Evolutionary conservation across 2,113 vertebrate genomes (phyloP).

Genomic region (Daubentonia madagascariensis): DNA sequence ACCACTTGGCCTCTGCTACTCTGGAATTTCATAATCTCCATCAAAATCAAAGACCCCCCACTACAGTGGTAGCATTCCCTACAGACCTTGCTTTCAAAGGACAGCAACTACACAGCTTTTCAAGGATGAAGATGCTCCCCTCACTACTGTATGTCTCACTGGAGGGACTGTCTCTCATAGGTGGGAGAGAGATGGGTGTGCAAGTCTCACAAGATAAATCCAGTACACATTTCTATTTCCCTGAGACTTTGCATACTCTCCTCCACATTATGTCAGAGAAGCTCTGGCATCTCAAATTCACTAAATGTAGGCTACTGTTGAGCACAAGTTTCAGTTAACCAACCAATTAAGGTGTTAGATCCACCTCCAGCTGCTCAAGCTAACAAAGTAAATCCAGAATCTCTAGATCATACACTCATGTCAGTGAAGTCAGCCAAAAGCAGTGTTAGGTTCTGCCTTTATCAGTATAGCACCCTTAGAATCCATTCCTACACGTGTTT

Average conservation of each 20-base stretch:
- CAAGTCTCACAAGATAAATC: not conserved
- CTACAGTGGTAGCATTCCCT: not conserved
- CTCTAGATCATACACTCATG: not conserved
- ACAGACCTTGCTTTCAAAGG: not conserved
- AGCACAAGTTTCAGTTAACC: not conserved
- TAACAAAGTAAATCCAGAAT: not conserved
- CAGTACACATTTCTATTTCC: not conserved
- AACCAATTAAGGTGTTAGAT: not conserved
- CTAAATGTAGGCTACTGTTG: accelerated
- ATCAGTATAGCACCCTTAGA: not conserved
- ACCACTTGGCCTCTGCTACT: not conserved
- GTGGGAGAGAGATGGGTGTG: too few species aligned
- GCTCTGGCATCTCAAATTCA: not conserved
- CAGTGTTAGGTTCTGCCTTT: not conserved
- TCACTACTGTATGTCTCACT: not conserved
- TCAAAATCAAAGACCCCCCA: not conserved
- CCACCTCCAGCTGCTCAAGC: not conserved
- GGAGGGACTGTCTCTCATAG: not conserved
- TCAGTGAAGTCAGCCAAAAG: not conserved
- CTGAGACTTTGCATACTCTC: not conserved
- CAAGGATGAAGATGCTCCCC: not conserved
- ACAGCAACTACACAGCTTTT: not conserved
- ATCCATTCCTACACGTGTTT: not conserved
- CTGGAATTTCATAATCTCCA: not conserved
- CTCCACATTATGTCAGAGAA: not conserved